These are phyloP conservation scores for Mellilla xanthometata DNA, from an alignment of 2,888 invertebrate genomes.

Conservation along the genomic window DNA sequence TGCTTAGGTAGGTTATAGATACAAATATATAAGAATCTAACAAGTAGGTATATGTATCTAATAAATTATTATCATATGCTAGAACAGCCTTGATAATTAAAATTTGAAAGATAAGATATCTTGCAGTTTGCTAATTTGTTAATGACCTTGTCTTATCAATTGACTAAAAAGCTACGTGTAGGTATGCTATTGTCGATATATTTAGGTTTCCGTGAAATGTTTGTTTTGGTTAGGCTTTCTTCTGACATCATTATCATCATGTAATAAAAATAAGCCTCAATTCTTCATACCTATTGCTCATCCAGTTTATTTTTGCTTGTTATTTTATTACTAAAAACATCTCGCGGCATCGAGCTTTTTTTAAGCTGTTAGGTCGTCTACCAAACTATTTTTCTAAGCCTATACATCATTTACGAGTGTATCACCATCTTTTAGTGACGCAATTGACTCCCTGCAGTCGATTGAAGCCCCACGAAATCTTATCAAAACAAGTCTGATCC, in stretches of 20 bases:
- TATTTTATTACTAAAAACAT: too few species aligned
- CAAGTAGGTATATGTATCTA: too few species aligned
- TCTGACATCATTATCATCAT: too few species aligned
- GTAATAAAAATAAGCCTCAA: too few species aligned
- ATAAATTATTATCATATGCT: background rate
- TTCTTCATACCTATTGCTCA: too few species aligned
- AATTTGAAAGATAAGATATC: constrained; percentile 17
- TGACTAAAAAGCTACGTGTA: background rate
- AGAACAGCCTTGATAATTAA: constrained; percentile 18
- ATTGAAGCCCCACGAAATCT: constrained; percentile 14
- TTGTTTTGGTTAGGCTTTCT: background rate
- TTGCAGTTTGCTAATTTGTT: constrained; percentile 19
- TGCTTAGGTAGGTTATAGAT: constrained; percentile 2
- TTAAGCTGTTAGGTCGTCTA: too few species aligned
- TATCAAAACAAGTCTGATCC: constrained; percentile 3
- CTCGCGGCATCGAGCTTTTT: too few species aligned
- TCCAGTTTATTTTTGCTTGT: too few species aligned
- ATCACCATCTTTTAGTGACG: constrained; percentile 6
- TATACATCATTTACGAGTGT: too few species aligned
- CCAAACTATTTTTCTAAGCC: too few species aligned
- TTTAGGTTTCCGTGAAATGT: background rate
- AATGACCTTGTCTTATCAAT: constrained; percentile 25
- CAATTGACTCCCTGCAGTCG: constrained; percentile 3
- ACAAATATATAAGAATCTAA: constrained; percentile 4
- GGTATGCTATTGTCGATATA: too few species aligned